phyloP scores from a whole-genome alignment of 2,113 vertebrate species.

The Pomatostomus ruficeps region DNA sequence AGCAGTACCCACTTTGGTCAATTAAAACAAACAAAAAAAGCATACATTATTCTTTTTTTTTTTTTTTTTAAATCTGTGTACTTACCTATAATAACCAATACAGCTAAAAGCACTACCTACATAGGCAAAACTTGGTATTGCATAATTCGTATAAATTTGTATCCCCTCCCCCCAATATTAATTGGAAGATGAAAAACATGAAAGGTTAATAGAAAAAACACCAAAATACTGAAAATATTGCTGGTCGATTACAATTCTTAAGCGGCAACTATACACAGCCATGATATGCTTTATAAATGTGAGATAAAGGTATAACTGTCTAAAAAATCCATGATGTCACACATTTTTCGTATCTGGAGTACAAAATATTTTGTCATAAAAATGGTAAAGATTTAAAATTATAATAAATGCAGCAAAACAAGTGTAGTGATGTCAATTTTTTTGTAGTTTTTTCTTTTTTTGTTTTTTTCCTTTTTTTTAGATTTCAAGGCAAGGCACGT shows the following conservation, averaged over 20 bases:
- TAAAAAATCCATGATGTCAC: conserved; percentile 98
- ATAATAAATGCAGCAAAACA: conserved; percentile 99
- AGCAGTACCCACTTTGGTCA: conserved; percentile 99
- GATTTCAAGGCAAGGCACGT: conserved; percentile 99
- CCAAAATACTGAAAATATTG: conserved; percentile 98
- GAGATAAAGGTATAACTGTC: conserved; percentile 97
- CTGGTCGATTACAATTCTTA: conserved; percentile 99
- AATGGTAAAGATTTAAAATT: conserved; percentile 97
- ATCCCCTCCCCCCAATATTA: conserved; percentile 95
- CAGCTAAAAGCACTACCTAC: conserved; percentile 99
- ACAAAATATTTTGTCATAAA: conserved; percentile 99
- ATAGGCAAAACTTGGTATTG: conserved; percentile 99
- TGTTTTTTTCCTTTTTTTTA: conserved; percentile 76
- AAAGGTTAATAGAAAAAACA: conserved; percentile 93
- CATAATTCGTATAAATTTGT: conserved; percentile 99
- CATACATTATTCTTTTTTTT: conserved; percentile 73
- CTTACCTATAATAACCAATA: conserved; percentile 99
- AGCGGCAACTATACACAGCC: conserved; percentile 99
- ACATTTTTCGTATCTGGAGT: conserved; percentile 91
- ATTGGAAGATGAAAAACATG: conserved; percentile 96
- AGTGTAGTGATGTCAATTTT: conserved; percentile 95
- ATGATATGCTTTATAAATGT: conserved; percentile 99
- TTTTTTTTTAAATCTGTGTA: conserved; percentile 83
- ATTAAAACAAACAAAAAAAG: conserved; percentile 92
- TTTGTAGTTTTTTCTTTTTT: conserved; percentile 66